Evolutionary conservation across 1,140 invertebrate genomes (phyloP), one percentile per base, ranked within the genome.

Genomic region (Ceratina australensis): DNA sequence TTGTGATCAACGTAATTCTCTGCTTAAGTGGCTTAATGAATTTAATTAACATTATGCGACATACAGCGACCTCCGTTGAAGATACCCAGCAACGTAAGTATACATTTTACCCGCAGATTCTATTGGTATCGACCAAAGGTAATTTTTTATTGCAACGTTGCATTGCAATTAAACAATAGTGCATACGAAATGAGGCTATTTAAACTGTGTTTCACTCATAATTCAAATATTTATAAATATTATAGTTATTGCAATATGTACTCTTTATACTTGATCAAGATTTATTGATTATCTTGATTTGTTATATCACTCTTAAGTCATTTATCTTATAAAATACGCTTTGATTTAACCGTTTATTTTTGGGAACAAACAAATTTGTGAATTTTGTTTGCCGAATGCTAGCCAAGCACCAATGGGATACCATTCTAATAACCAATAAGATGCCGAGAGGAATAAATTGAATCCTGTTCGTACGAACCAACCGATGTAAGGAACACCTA

Each of bases 401-500:
- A 84, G 12, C 22, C 67, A 81, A 0, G 86, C 78, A 0, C 75
- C 0, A 8, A 89, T 0, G 1, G 86, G 84, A n/a, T 16, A 84
- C 7, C 63, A 56, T 18, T 66, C 63, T 0, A 54, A 0, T 0
- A 76, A 1, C 87, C 87, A 84, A 16, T 78, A 68, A 12, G 49
- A 22, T 0, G 71, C 0, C 0, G 0, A 1, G 2, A 86, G 0
- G 0, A 69, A 59, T 0, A 28, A 26, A 64, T 89, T 82, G 61
- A 52, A 80, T 1, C 10, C 59, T 12, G 4, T 26, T 60, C 80
- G 78, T 3, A 81, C 0, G 3, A 86, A 12, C 16, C 13, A 0
- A 8, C 88, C 84, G 2, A 90, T 77, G 18, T 69, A 65, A 0
- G 88, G 87, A 0, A 78, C 10, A 59, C 28, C 88, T 89, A 16